Evolutionary conservation across 2,113 vertebrate species (phyloP).

Genomic region (Nipponia nippon): DNA sequence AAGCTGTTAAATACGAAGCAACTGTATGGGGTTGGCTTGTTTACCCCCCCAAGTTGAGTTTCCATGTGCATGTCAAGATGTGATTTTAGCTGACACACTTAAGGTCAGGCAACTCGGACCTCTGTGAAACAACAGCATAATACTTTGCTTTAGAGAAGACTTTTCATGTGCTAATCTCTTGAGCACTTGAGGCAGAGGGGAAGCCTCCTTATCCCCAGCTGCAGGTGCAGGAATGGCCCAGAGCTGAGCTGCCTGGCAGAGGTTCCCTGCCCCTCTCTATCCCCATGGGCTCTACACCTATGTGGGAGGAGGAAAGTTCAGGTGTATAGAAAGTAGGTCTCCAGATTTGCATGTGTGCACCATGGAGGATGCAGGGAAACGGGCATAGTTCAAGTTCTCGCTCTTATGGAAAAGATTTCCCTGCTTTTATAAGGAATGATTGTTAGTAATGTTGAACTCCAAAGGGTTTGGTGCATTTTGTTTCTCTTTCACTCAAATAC

Average conservation of each 20-base stretch:
- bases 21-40: not conserved
- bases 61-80: not conserved
- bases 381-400: not conserved
- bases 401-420: not conserved
- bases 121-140: not conserved
- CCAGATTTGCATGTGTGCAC: not conserved
- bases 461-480: not conserved
- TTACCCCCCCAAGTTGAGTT: not conserved
- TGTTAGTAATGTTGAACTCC: not conserved
- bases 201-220: not conserved
- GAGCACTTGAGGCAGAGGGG: not conserved
- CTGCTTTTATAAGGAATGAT: not conserved
- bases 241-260: not conserved
- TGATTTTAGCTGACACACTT: not conserved
- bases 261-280: not conserved
- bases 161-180: constrained; percentile 29
- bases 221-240: not conserved
- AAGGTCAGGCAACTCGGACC: not conserved
- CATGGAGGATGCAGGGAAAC: not conserved
- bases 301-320: not conserved
- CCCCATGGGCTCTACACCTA: not conserved
- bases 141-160: not conserved
- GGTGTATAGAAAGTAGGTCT: rapidly evolving
- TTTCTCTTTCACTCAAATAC: not conserved
- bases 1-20: not conserved